These are phyloP conservation scores for Tapirus terrestris DNA, from an alignment of 2,113 vertebrate species.

Conservation along the genomic window DNA sequence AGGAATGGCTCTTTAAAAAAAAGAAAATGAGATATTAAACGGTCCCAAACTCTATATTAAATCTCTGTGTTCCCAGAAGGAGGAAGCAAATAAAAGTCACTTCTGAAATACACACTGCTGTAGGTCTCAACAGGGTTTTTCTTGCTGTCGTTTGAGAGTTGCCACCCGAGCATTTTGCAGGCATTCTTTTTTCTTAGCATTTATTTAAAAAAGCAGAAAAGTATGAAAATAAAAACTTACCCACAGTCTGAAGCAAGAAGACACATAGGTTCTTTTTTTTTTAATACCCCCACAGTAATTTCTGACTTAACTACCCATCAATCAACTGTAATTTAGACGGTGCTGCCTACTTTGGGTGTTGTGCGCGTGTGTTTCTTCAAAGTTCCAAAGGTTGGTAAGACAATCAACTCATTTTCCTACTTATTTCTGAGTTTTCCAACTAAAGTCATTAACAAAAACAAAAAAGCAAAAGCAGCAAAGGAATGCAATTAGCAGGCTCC, in stretches of 20 bases:
- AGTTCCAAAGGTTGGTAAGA: conserved; percentile 76
- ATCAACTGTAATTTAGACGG: conserved; percentile 82
- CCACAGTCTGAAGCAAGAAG: conserved; percentile 36
- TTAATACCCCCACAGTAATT: conserved; percentile 77
- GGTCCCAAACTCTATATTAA: conserved; percentile 61
- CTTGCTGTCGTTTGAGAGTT: conserved; percentile 78
- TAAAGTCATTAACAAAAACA: conserved; percentile 71
- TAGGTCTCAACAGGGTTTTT: conserved; percentile 73
- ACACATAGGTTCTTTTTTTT: conserved; percentile 27
- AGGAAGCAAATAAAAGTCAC: conserved; percentile 71
- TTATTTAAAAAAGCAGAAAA: conserved; percentile 80
- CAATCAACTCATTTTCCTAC: conserved; percentile 74
- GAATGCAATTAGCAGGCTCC: background rate
- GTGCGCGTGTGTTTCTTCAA: conserved; percentile 70
- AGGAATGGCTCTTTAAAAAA: conserved; percentile 62
- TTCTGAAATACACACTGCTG: conserved; percentile 43
- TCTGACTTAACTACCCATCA: conserved; percentile 82
- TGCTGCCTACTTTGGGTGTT: conserved; percentile 75
- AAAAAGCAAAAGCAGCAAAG: background rate
- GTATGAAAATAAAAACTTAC: conserved; percentile 70
- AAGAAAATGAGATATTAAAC: conserved; percentile 72
- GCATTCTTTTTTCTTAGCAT: conserved; percentile 53
- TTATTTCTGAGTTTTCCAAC: conserved; percentile 70
- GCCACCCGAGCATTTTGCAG: conserved; percentile 62
- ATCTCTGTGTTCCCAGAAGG: conserved; percentile 47